These are phyloP conservation scores for Sebastes schlegelii DNA, from an alignment of 2,113 vertebrate species.

Conservation along the genomic window DNA sequence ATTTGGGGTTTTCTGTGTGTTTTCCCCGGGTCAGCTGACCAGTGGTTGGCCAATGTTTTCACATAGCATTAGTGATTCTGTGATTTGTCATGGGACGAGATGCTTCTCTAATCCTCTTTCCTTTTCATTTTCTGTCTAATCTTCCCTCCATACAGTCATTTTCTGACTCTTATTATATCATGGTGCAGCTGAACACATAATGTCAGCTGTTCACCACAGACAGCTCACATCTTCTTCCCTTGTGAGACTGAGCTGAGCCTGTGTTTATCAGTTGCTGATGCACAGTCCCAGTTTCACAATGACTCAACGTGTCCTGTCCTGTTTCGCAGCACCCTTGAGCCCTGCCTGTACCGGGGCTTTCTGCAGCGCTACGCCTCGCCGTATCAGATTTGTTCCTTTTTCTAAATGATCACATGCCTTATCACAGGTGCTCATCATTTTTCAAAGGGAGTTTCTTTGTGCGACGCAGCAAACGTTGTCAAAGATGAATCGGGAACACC, in stretches of 20 bases:
- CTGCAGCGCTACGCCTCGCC: background rate
- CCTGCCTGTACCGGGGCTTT: slow-evolving; percentile 17
- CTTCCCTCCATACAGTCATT: background rate
- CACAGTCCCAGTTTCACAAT: slow-evolving; percentile 56
- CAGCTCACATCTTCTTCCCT: slow-evolving; percentile 9
- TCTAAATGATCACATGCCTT: background rate
- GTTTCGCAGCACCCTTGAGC: slow-evolving; percentile 27
- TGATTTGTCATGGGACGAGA: background rate
- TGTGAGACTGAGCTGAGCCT: slow-evolving; percentile 22
- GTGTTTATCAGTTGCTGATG: slow-evolving; percentile 30
- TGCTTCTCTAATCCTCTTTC: background rate
- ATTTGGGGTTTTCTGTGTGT: no score
- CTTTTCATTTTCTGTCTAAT: background rate
- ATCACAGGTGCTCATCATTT: background rate
- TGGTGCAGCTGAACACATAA: background rate
- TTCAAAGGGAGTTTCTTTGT: slow-evolving; percentile 6
- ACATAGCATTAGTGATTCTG: background rate
- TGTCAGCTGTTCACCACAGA: slow-evolving; percentile 39
- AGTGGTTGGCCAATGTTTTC: background rate
- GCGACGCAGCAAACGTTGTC: background rate
- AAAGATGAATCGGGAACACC: background rate
- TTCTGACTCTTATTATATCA: background rate
- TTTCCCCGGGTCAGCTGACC: background rate
- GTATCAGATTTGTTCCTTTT: slow-evolving; percentile 32
- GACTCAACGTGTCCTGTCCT: slow-evolving; percentile 32